Evolutionary conservation across 2,888 invertebrate species (phyloP), one percentile per base, ranked within the genome.

Genomic region (Andrena haemorrhoa): DNA sequence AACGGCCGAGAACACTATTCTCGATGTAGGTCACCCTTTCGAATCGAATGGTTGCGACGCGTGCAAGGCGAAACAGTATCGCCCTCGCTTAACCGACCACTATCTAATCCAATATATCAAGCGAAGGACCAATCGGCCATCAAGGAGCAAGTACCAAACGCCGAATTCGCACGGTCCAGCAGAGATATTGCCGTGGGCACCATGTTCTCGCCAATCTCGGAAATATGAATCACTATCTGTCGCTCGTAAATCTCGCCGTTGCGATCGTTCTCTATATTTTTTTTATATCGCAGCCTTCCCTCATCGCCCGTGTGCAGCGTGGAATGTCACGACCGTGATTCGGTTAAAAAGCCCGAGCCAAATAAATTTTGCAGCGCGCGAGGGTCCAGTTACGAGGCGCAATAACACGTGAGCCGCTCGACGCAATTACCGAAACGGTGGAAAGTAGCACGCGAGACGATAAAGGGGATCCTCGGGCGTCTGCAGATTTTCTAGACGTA

Each of bases 81-180:
- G 51, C 20, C 33, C 66, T 4, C 20, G 33, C 53, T 56, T 23
- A 53, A 35, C 68, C n/a, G 20, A 31, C 58, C n/a, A 7, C 33
- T 20, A 23, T 29, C 41, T 47, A 47, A 31, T n/a, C 41, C 47
- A 56, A 63, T 63, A 41, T 35, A 63, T 63, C 61, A 68, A 63
- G 12, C 35, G 68, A 23, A 10, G 31, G 33, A 35, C n/a, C 20
- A 26, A 56, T 56, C 31, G 12, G 51, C 12, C 49, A 63, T 16
- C 29, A 47, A 29, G 23, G 41, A 35, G 33, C 72, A 79, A 75
- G 75, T 60, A 68, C 66, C 77, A 75, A 82, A 77, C 79, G 63
- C 72, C 75, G 69, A 83, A 79, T 70, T 82, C 65, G 72, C 71
- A 51, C 68, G 72, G 58, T 56, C 51, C 49, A 61, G 51, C 68